Conservation (phyloP, 2,113 vertebrate genomes). For the Hypanus sabinus region DNA sequence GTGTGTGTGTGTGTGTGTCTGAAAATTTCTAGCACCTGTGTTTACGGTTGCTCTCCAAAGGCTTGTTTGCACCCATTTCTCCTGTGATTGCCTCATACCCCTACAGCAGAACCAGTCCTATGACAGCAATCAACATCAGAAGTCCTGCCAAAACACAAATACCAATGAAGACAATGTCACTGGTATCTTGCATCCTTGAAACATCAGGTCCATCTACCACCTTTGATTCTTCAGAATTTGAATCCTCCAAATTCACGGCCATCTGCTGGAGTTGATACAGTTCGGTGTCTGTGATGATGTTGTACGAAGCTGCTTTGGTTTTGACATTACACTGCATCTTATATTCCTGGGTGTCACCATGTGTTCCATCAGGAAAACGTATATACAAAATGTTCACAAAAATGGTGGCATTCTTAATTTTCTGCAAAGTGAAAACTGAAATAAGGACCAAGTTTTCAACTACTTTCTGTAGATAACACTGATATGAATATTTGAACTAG, state of each 20-base stretch:
- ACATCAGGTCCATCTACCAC: neutral
- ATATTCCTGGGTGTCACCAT: slow-evolving; percentile 74
- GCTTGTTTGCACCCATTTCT: neutral
- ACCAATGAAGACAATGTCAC: slow-evolving; percentile 87
- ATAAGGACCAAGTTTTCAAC: neutral
- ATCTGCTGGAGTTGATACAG: slow-evolving; percentile 57
- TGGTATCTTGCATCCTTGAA: slow-evolving; percentile 70
- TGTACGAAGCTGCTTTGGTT: slow-evolving; percentile 73
- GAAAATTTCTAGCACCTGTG: no score
- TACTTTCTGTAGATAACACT: neutral
- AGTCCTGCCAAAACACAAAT: slow-evolving; percentile 90
- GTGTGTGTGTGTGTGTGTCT: no score
- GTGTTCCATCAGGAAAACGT: slow-evolving; percentile 66
- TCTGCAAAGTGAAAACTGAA: slow-evolving; percentile 56
- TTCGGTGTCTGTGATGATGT: slow-evolving; percentile 66
- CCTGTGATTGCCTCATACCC: neutral
- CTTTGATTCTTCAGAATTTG: slow-evolving; percentile 39
- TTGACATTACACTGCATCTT: slow-evolving; percentile 84
- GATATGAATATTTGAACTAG: neutral
- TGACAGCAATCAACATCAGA: slow-evolving; percentile 86
- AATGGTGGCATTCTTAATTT: slow-evolving; percentile 74
- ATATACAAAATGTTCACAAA: slow-evolving; percentile 85
- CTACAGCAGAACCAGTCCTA: slow-evolving; percentile 84
- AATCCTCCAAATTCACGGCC: slow-evolving; percentile 61
- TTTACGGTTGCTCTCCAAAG: neutral